Conservation (phyloP, 2,797 vertebrate genomes). For the Acanthurus leucopareius region DNA sequence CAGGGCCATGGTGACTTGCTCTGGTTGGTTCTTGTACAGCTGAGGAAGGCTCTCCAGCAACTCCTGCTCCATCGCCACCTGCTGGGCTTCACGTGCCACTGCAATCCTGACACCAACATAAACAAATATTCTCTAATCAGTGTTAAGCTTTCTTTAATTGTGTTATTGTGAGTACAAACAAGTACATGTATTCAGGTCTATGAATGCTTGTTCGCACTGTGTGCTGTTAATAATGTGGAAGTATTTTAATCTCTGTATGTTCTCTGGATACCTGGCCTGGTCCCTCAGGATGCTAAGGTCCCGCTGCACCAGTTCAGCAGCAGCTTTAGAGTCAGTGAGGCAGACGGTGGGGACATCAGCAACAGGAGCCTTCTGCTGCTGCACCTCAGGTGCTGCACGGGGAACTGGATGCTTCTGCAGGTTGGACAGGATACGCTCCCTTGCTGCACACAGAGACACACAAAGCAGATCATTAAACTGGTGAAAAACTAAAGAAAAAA, state of each 20-base stretch:
- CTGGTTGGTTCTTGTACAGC: slow-evolving; percentile 93
- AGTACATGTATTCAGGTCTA: neutral
- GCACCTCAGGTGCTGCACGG: slow-evolving; percentile 81
- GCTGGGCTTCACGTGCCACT: slow-evolving; percentile 94
- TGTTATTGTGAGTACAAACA: neutral
- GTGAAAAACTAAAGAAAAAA: neutral
- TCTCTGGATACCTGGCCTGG: slow-evolving; percentile 90
- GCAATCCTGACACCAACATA: slow-evolving; percentile 85
- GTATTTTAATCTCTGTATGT: neutral
- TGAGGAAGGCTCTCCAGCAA: slow-evolving; percentile 92
- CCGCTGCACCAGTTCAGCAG: slow-evolving; percentile 85
- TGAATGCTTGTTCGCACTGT: neutral
- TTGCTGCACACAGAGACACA: slow-evolving; percentile 82
- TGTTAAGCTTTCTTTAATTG: neutral
- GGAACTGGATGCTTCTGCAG: slow-evolving; percentile 91
- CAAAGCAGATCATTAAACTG: slow-evolving; percentile 10
- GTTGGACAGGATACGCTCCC: slow-evolving; percentile 91
- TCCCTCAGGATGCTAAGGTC: slow-evolving; percentile 91
- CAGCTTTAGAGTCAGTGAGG: slow-evolving; percentile 87
- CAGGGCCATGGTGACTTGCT: slow-evolving; percentile 91
- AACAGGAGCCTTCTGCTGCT: slow-evolving; percentile 89
- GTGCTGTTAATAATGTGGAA: neutral
- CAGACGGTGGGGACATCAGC: slow-evolving; percentile 86
- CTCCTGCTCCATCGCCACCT: slow-evolving; percentile 93
- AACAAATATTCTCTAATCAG: neutral